A percentile compares a stretch with the other conserved stretches of the same genome.
phyloP scores from a whole-genome alignment of 2,888 invertebrate genomes.

The Drosophila colorata region DNA sequence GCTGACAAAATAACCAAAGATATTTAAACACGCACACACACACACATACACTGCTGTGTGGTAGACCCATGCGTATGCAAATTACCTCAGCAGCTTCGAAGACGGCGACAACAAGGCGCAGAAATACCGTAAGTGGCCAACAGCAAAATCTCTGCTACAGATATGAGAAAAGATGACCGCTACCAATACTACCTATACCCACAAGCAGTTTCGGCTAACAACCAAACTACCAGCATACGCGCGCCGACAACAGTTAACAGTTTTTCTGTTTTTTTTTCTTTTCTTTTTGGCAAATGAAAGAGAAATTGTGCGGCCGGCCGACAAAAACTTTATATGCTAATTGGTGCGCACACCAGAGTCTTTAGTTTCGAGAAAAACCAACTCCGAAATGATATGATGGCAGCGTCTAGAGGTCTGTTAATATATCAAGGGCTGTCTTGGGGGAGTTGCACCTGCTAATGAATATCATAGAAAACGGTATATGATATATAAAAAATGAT shows the following conservation, averaged over 20 bases:
- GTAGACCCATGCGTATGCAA: conserved; percentile 70
- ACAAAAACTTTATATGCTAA: conserved; percentile 68
- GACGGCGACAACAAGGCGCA: conserved; percentile 58
- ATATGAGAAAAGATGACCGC: conserved; percentile 53
- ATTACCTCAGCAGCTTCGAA: conserved; percentile 52
- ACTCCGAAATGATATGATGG: conserved; percentile 19
- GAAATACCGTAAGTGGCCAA: conserved; percentile 74
- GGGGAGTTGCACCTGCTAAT: conserved; percentile 25
- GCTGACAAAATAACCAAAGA: conserved; percentile 43
- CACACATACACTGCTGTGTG: conserved; percentile 1
- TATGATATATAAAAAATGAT: not conserved
- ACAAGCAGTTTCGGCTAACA: conserved; percentile 19
- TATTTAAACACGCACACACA: conserved; percentile 19
- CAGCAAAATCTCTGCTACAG: conserved; percentile 70
- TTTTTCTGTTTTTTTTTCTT: conserved; percentile 31
- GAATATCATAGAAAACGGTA: conserved; percentile 19
- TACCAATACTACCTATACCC: conserved; percentile 5
- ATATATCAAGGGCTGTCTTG: not conserved
- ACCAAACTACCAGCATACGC: conserved; percentile 15
- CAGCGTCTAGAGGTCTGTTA: conserved; percentile 4
- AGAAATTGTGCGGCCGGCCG: conserved; percentile 68
- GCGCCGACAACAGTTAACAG: conserved; percentile 25
- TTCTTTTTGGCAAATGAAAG: conserved; percentile 74
- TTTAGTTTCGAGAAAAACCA: conserved; percentile 21
- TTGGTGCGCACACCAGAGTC: conserved; percentile 47